phyloP scores from a whole-genome alignment of 2,888 invertebrate genomes.

The Euphydryas editha region DNA sequence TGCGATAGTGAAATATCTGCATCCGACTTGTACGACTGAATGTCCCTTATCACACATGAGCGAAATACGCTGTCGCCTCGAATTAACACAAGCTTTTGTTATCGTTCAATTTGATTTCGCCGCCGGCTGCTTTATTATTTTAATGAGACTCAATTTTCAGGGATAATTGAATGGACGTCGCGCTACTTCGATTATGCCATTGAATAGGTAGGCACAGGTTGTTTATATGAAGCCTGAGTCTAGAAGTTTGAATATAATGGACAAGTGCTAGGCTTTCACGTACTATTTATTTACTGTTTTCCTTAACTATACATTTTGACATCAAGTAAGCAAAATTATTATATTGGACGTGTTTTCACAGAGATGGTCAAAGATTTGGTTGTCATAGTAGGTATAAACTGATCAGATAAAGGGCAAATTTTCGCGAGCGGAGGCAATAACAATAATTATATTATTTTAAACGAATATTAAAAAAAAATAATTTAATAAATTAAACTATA shows the following conservation, averaged over 20 bases:
- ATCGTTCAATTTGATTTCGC: slow-evolving; percentile 81
- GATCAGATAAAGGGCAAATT: too few species aligned
- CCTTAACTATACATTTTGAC: too few species aligned
- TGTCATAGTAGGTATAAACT: too few species aligned
- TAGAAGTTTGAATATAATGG: background rate
- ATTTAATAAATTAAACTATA: too few species aligned
- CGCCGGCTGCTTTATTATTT: slow-evolving; percentile 82
- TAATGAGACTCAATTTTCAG: slow-evolving; percentile 82
- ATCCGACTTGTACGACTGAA: slow-evolving; percentile 39
- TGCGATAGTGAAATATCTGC: slow-evolving; percentile 27
- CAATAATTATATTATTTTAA: too few species aligned
- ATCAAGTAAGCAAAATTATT: too few species aligned
- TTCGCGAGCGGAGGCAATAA: too few species aligned
- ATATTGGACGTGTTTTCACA: too few species aligned
- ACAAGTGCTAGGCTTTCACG: background rate
- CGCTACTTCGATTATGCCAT: slow-evolving; percentile 72
- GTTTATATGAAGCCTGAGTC: slow-evolving; percentile 38
- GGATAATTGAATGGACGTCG: slow-evolving; percentile 79
- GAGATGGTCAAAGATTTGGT: too few species aligned
- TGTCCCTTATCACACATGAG: slow-evolving; percentile 50
- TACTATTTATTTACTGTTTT: background rate
- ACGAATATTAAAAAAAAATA: too few species aligned
- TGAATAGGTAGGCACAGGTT: slow-evolving; percentile 55
- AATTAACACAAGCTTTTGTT: slow-evolving; percentile 79
- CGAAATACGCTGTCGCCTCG: slow-evolving; percentile 64